Conservation (phyloP, 2,888 invertebrate genomes). For the Galeopsomyia nigrocyanea region DNA sequence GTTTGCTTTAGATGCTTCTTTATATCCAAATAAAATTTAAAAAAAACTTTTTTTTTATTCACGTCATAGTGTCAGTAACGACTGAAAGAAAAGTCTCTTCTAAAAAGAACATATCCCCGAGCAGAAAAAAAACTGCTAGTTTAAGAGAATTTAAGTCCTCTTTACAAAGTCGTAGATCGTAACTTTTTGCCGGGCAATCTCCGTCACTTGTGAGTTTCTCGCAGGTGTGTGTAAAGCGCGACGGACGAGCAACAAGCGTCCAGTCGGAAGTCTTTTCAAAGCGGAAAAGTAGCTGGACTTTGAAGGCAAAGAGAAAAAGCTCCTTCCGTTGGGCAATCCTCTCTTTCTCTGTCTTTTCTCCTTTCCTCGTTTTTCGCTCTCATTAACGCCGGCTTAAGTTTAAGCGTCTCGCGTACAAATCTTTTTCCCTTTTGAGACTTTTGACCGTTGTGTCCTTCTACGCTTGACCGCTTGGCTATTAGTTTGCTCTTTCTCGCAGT, state of each 20-base stretch:
- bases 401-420: constrained; percentile 56
- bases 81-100: constrained; percentile 17
- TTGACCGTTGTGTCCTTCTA: constrained; percentile 50
- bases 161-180: neutral
- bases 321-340: constrained; percentile 56
- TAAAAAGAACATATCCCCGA: constrained; percentile 6
- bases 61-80: too few species aligned
- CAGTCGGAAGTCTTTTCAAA: constrained; percentile 45
- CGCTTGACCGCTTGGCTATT: constrained; percentile 18
- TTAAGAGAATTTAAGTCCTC: constrained; percentile 17
- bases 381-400: constrained; percentile 62
- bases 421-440: constrained; percentile 50
- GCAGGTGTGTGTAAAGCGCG: neutral
- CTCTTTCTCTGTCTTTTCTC: constrained; percentile 37
- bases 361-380: constrained; percentile 55
- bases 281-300: constrained; percentile 54
- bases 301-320: constrained; percentile 61
- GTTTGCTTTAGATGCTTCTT: too few species aligned
- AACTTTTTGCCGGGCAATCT: constrained; percentile 25
- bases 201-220: neutral
- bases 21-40: too few species aligned
- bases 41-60: too few species aligned
- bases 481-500: neutral
- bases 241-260: constrained; percentile 24
- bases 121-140: neutral